Conservation (phyloP, 2,113 vertebrate genomes). For the Gadus macrocephalus region DNA sequence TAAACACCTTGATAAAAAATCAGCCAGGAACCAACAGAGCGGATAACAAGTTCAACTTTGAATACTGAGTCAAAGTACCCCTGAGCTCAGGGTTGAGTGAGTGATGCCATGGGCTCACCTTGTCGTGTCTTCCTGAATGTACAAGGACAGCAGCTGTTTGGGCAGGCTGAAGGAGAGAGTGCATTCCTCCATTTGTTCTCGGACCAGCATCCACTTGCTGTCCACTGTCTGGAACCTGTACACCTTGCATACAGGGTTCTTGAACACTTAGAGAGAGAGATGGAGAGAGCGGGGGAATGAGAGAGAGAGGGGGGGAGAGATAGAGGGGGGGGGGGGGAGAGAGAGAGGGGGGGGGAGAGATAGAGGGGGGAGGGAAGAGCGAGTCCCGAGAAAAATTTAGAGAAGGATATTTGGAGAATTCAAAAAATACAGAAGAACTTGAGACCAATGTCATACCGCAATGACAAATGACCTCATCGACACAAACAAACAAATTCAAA, state of each 20-base stretch:
- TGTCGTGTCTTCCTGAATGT: constrained; percentile 91
- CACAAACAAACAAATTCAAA: constrained; percentile 11
- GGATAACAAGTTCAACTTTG: no score
- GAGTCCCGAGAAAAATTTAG: no score
- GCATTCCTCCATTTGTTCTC: constrained; percentile 96
- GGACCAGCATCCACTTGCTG: constrained; percentile 91
- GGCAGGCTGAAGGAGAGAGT: constrained; percentile 91
- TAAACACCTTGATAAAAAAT: constrained; percentile 7
- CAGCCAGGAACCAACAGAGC: not conserved
- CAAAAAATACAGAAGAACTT: not conserved
- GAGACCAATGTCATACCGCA: constrained; percentile 10
- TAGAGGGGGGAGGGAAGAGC: no score
- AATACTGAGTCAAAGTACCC: no score
- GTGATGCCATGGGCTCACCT: constrained; percentile 72
- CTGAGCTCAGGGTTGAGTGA: no score
- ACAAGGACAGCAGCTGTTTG: constrained; percentile 88
- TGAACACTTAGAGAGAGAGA: constrained; percentile 79
- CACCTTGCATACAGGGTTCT: constrained; percentile 89
- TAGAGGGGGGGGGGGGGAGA: not conserved
- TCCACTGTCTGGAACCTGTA: constrained; percentile 93
- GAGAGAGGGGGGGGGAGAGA: no score
- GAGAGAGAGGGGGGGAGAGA: not conserved
- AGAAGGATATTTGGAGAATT: no score
- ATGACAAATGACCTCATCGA: constrained; percentile 10
- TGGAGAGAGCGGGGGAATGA: constrained; percentile 1